phyloP scores from a whole-genome alignment of 2,113 vertebrate species.

The Megalops atlanticus region DNA sequence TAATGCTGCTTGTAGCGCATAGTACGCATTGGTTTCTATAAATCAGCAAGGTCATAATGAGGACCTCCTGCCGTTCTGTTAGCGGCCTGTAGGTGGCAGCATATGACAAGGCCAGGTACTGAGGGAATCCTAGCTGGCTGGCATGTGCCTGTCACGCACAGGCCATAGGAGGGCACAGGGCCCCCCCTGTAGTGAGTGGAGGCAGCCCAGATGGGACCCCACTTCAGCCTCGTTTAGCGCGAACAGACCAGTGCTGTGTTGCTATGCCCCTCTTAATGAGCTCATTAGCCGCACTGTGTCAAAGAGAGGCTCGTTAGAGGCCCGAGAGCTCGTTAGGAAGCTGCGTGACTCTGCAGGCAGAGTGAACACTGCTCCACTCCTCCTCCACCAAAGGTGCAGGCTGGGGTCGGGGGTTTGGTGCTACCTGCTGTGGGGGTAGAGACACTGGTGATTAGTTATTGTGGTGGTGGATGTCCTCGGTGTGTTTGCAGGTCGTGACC shows the following conservation, averaged over 20 bases:
- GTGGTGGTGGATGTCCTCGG: neutral
- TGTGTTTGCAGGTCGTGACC: neutral
- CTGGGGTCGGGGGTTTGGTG: neutral
- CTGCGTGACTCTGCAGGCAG: neutral
- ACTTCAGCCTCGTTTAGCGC: constrained; percentile 18
- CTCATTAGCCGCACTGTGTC: constrained; percentile 25
- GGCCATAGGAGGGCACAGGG: neutral
- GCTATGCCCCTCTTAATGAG: constrained; percentile 29
- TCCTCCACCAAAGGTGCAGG: neutral
- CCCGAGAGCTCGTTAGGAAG: neutral
- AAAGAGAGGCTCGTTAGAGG: constrained; percentile 30
- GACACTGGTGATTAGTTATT: no score
- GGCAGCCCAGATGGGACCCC: neutral
- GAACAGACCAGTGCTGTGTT: constrained; percentile 28
- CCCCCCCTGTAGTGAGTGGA: neutral
- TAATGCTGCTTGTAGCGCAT: neutral
- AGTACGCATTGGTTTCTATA: neutral
- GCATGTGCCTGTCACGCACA: neutral
- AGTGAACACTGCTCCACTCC: neutral
- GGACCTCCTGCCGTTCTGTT: constrained; percentile 7
- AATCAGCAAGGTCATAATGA: neutral
- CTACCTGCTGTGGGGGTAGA: neutral
- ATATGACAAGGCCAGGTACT: neutral
- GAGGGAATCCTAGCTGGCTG: neutral
- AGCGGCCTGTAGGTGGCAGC: constrained; percentile 33